Evolutionary conservation across 2,113 vertebrate species (phyloP).

Genomic region (Ammodramus savannarum): DNA sequence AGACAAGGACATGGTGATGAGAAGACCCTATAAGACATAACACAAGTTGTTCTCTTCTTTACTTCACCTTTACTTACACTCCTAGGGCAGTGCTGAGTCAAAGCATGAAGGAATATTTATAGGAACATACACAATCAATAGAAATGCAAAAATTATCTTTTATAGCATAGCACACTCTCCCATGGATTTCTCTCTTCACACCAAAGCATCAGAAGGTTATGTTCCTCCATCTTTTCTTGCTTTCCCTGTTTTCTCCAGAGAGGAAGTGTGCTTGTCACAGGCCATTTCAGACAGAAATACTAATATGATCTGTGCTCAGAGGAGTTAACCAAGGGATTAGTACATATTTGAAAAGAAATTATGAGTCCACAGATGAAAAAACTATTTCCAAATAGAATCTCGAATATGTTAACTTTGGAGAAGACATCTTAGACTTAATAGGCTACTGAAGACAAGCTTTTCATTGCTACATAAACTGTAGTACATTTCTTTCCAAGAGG

Average conservation of each 20-base stretch:
- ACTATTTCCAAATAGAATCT: neutral
- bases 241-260: neutral
- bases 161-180: neutral
- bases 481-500: neutral
- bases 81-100: neutral
- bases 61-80: neutral
- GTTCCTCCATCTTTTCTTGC: neutral
- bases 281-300: neutral
- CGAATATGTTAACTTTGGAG: neutral
- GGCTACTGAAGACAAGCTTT: neutral
- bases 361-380: neutral
- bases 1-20: neutral
- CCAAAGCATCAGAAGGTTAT: neutral
- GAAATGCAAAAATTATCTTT: neutral
- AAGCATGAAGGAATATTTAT: neutral
- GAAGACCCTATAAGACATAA: neutral
- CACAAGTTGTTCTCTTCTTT: neutral
- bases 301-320: neutral
- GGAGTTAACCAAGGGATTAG: neutral
- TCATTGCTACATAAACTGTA: neutral
- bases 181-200: neutral
- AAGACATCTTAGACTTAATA: neutral
- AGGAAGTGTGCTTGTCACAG: neutral
- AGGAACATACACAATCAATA: neutral
- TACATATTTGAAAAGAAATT: neutral